Evolutionary conservation across 2,797 vertebrate species (phyloP).

Genomic region (Poeciliopsis presidionis): DNA sequence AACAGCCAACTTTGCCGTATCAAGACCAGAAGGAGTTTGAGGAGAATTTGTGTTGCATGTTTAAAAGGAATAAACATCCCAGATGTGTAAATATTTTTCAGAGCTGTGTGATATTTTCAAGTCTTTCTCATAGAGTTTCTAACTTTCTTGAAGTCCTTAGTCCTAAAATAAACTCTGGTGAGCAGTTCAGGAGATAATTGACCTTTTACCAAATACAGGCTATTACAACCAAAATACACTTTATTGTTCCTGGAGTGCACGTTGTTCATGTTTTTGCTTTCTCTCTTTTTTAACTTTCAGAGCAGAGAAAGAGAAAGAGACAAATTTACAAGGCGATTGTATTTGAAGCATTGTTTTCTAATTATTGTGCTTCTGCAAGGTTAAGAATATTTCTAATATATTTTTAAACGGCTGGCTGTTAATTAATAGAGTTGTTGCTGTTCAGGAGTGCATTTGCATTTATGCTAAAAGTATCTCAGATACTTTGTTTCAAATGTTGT

Average conservation of each 20-base stretch:
- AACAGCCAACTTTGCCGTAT: background rate
- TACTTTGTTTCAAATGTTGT: background rate
- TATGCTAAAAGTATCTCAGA: background rate
- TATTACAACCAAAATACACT: background rate
- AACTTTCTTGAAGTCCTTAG: background rate
- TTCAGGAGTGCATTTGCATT: background rate
- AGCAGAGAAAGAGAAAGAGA: background rate
- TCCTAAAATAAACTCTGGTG: background rate
- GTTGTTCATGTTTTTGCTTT: conserved; percentile 1
- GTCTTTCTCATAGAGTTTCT: background rate
- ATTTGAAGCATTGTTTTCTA: background rate
- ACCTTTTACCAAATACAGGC: background rate
- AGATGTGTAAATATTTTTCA: background rate
- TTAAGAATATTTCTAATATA: background rate
- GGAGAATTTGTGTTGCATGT: background rate
- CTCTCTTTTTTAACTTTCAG: conserved; percentile 5
- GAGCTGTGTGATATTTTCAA: background rate
- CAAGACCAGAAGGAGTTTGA: background rate
- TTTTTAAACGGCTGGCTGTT: background rate
- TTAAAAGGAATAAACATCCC: background rate
- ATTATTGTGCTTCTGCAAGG: background rate
- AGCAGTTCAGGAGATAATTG: background rate
- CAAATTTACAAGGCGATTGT: background rate
- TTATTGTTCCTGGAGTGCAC: conserved; percentile 20
- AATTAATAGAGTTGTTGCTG: background rate